Evolutionary conservation across 2,113 vertebrate species (phyloP), one percentile per base, ranked within the genome.

Genomic region (Tor tambroides): DNA sequence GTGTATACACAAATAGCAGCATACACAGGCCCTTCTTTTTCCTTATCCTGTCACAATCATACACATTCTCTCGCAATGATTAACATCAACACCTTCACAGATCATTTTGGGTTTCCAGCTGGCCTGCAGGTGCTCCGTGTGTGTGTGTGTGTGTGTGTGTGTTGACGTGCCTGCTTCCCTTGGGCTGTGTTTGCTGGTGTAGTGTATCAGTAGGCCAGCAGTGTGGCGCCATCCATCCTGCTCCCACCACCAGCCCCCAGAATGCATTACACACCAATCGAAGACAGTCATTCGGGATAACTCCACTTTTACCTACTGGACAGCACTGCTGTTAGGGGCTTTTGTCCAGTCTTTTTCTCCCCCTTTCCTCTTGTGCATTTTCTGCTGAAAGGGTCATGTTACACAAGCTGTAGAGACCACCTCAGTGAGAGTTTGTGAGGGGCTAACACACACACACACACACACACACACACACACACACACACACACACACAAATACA

Each of bases 201-300:
- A 95, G 94, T 94, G 96, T 99, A 96, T 98, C 98, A 95, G 93
- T 87, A 91, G 95, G 94, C 97, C 97, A 98, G 96, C 97, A 95
- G 93, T 94, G 94, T 96, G 98, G 97, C 97, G 96, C 97, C 97
- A 96, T 93, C 94, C 94, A 43, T 96, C 97, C 96, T 96, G 96
- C 96, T 91, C 91, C 94, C 92, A 88, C 96, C 91, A 93, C 97
- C 97, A 95, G 95, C 93, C 92, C 95, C 96, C 94, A 95, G 96
- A 96, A 96, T 97, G 96, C 96, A 95, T 97, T 96, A 96, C 96
- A 95, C 94, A 95, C 96, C 97, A 95, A 97, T 99, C 96, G 94
- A 99, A 97, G 94, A 96, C 96, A 96, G 96, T 96, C 97, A 95
- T 96, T 97, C 96, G 96, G 96, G 95, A 97, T 97, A 97, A 97